Conservation (phyloP, 2,888 invertebrate species). For the Himalopsyche tibetana region DNA sequence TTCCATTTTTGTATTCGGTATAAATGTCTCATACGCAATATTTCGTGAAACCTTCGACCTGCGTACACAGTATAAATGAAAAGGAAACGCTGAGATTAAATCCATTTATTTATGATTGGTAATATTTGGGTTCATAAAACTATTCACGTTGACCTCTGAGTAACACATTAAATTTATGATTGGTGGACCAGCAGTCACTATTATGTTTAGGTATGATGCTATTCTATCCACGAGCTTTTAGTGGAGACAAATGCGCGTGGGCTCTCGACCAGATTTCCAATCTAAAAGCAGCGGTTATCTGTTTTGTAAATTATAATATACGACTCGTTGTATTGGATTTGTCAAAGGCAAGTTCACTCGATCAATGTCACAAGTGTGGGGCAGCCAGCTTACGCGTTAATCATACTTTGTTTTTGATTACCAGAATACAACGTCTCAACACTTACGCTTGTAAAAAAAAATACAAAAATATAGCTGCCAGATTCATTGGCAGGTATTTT, state of each 20-base stretch:
- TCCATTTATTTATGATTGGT: too few species aligned
- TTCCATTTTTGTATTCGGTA: too few species aligned
- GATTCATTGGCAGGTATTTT: conserved; percentile 30
- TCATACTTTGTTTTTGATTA: conserved; percentile 45
- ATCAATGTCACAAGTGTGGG: conserved; percentile 49
- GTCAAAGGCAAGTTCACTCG: conserved; percentile 50
- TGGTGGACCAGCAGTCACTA: not conserved
- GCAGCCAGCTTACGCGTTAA: conserved; percentile 44
- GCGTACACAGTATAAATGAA: too few species aligned
- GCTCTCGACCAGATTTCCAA: conserved; percentile 28
- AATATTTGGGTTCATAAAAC: too few species aligned
- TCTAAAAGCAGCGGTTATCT: conserved; percentile 39
- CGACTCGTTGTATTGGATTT: conserved; percentile 48
- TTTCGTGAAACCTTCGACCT: too few species aligned
- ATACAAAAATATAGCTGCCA: not conserved
- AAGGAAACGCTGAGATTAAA: too few species aligned
- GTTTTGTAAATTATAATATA: conserved; percentile 52
- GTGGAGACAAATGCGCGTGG: conserved; percentile 39
- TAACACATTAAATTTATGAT: not conserved
- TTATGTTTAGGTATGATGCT: conserved; percentile 26
- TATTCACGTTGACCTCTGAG: too few species aligned
- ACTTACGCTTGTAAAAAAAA: not conserved
- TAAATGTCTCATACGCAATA: too few species aligned
- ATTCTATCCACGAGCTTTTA: conserved; percentile 16
- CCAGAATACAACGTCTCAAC: conserved; percentile 37